Conservation (phyloP, 2,113 vertebrate genomes). For the Tetrao urogallus region DNA sequence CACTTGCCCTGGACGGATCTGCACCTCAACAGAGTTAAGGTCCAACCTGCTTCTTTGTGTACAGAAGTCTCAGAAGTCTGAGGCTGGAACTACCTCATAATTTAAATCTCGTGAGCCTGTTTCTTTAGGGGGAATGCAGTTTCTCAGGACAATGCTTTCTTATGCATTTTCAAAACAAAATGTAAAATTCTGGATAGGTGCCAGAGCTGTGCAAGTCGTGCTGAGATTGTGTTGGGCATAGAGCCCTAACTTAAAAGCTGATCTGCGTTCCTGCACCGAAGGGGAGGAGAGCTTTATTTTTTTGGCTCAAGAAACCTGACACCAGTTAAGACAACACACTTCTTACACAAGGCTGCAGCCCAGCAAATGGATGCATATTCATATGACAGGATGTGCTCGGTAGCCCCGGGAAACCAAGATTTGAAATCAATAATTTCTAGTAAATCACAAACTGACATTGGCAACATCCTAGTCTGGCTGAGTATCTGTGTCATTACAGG, state of each 20-base stretch:
- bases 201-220: neutral
- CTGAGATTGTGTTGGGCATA: neutral
- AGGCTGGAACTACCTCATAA: neutral
- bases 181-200: neutral
- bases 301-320: conserved; percentile 29
- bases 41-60: neutral
- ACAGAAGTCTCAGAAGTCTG: neutral
- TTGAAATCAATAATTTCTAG: conserved; percentile 77
- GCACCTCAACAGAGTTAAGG: neutral
- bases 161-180: neutral
- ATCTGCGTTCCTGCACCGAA: neutral
- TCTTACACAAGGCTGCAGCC: conserved; percentile 36
- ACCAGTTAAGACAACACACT: neutral
- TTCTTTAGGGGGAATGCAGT: neutral
- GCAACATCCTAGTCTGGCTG: conserved; percentile 57
- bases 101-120: neutral
- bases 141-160: neutral
- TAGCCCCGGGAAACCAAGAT: conserved; percentile 74
- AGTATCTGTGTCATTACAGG: conserved; percentile 68
- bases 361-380: conserved; percentile 58
- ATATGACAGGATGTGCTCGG: conserved; percentile 53
- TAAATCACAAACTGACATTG: conserved; percentile 72
- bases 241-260: neutral
- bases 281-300: neutral
- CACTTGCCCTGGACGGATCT: neutral